Conservation (phyloP, 2,113 vertebrate species). For the Bettongia penicillata region DNA sequence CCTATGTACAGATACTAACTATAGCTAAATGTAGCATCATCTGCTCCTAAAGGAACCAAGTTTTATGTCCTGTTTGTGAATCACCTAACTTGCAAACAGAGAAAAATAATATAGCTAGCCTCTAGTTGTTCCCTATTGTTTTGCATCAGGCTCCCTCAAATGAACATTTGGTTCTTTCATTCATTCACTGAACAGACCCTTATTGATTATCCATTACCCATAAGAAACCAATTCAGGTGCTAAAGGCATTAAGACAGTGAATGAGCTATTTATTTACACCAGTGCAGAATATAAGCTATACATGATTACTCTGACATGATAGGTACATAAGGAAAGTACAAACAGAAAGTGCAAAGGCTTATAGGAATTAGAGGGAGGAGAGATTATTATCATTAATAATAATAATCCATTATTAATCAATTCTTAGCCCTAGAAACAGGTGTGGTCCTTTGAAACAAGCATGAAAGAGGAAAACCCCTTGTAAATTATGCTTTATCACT, state of each 20-base stretch:
- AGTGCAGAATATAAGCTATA: background rate
- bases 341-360: background rate
- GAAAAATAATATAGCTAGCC: constrained; percentile 3
- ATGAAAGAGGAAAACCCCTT: constrained; percentile 17
- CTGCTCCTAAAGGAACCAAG: constrained; percentile 3
- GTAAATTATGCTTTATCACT: background rate
- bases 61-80: constrained; percentile 26
- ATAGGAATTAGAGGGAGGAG: background rate
- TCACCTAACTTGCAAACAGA: constrained; percentile 34
- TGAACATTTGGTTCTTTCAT: constrained; percentile 3
- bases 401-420: background rate
- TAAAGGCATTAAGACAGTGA: background rate
- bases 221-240: background rate
- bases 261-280: background rate
- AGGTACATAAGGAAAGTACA: background rate
- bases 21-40: constrained; percentile 20
- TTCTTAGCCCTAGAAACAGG: background rate
- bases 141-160: constrained; percentile 11
- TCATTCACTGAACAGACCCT: constrained; percentile 19
- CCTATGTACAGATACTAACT: background rate
- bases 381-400: background rate
- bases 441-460: background rate
- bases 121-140: background rate
- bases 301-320: background rate
- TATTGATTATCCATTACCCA: background rate